These are phyloP conservation scores for Seriola dumerili DNA, from an alignment of 2,113 vertebrate genomes.

Conservation along the genomic window DNA sequence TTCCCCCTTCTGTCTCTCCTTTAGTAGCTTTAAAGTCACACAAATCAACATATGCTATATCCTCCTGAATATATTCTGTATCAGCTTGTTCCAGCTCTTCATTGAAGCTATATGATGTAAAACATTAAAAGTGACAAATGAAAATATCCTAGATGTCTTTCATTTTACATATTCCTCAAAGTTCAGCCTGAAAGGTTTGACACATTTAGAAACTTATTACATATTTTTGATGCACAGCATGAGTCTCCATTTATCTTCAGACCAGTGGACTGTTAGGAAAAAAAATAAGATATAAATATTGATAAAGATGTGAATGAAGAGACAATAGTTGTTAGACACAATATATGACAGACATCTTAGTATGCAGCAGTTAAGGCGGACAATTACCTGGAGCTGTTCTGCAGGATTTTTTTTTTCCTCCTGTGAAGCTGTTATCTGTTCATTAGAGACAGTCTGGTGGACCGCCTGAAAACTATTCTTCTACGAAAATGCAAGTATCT, in stretches of 20 bases:
- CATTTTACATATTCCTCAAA: background rate
- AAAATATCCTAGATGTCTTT: background rate
- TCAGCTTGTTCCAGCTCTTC: no score
- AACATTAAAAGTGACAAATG: background rate
- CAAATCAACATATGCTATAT: no score
- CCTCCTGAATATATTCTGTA: no score
- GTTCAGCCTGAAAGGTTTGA: background rate
- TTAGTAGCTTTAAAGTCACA: no score
- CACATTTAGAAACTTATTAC: background rate
- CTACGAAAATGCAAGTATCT: constrained; percentile 21
- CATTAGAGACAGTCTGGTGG: constrained; percentile 24
- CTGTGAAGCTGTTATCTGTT: constrained; percentile 26
- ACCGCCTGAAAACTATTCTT: background rate
- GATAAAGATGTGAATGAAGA: background rate
- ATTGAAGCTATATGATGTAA: background rate
- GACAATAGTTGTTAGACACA: background rate
- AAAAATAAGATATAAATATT: no score
- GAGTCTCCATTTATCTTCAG: background rate
- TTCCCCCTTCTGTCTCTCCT: background rate
- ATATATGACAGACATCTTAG: constrained; percentile 1
- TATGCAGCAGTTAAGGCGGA: constrained; percentile 20
- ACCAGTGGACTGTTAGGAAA: no score
- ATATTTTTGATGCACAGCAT: background rate
- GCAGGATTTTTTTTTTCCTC: background rate
- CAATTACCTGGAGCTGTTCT: constrained; percentile 14